These are phyloP conservation scores for Apodemia zela DNA, from an alignment of 2,888 invertebrate species.

Conservation along the genomic window DNA sequence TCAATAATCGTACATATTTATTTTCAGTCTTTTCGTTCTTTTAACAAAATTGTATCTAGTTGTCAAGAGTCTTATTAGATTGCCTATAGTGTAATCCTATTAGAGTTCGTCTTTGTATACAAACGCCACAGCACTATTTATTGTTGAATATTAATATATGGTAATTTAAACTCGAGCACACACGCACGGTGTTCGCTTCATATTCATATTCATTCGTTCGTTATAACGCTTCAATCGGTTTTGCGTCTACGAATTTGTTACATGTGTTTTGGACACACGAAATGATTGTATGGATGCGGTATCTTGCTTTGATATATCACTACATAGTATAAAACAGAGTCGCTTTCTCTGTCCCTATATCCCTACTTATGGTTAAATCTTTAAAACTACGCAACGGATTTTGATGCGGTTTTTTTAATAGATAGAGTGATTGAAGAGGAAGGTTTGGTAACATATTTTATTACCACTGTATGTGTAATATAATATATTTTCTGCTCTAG, in stretches of 20 bases:
- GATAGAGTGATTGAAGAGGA: too few species aligned
- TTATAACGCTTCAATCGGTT: constrained; percentile 69
- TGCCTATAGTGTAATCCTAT: background rate
- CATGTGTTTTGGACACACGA: constrained; percentile 10
- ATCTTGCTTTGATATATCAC: background rate
- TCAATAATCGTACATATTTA: too few species aligned
- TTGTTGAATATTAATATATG: constrained; percentile 53
- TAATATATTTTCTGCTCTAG: too few species aligned
- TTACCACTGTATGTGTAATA: too few species aligned
- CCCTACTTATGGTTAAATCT: too few species aligned
- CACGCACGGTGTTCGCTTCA: constrained; percentile 44
- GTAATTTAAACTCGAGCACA: constrained; percentile 56
- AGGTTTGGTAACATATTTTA: too few species aligned
- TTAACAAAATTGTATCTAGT: background rate
- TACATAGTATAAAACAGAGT: too few species aligned
- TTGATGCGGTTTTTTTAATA: too few species aligned
- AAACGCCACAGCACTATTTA: constrained; percentile 33
- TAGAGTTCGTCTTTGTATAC: constrained; percentile 12
- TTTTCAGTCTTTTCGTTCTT: too few species aligned
- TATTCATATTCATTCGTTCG: constrained; percentile 77
- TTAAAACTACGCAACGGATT: too few species aligned
- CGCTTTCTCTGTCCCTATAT: too few species aligned
- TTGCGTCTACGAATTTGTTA: constrained; percentile 40
- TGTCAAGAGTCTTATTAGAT: background rate
- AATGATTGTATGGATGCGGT: constrained; percentile 20